Conservation (phyloP, 2,888 invertebrate species). For the Laspeyria flexula region DNA sequence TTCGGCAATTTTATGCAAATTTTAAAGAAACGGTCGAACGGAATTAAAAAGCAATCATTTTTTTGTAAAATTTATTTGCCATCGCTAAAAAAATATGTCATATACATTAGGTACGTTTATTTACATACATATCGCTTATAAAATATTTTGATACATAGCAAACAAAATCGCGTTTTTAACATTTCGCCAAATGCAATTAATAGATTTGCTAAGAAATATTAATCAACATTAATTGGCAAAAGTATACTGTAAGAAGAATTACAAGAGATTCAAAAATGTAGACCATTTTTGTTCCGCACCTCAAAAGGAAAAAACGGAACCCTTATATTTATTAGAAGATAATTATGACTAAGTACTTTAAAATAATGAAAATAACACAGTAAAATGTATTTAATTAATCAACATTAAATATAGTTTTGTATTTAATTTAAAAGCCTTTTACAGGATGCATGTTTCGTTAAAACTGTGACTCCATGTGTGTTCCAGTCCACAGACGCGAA, state of each 20-base stretch:
- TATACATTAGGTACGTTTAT: constrained; percentile 42
- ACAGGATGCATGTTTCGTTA: not conserved
- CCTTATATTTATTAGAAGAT: too few relatives aligned
- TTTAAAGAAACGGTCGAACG: constrained; percentile 15
- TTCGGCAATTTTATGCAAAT: constrained; percentile 46
- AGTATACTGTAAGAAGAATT: constrained; percentile 7
- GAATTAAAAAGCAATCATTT: constrained; percentile 37
- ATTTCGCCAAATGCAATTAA: constrained; percentile 10
- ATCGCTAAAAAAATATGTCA: constrained; percentile 72
- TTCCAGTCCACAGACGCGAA: too few relatives aligned
- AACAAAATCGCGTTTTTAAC: constrained; percentile 36
- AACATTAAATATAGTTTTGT: constrained; percentile 45
- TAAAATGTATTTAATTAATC: constrained; percentile 9
- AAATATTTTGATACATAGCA: constrained; percentile 48
- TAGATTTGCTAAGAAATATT: not conserved
- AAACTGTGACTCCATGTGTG: too few relatives aligned
- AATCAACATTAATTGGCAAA: constrained; percentile 15
- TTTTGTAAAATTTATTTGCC: constrained; percentile 64
- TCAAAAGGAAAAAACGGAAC: not conserved
- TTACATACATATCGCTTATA: constrained; percentile 41
- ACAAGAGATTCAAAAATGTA: constrained; percentile 39
- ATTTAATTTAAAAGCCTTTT: constrained; percentile 1
- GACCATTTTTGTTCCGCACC: not conserved
- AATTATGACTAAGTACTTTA: too few relatives aligned
- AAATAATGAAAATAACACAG: not conserved